phyloP scores from a whole-genome alignment of 2,797 vertebrate species.

The Denticeps clupeoides region DNA sequence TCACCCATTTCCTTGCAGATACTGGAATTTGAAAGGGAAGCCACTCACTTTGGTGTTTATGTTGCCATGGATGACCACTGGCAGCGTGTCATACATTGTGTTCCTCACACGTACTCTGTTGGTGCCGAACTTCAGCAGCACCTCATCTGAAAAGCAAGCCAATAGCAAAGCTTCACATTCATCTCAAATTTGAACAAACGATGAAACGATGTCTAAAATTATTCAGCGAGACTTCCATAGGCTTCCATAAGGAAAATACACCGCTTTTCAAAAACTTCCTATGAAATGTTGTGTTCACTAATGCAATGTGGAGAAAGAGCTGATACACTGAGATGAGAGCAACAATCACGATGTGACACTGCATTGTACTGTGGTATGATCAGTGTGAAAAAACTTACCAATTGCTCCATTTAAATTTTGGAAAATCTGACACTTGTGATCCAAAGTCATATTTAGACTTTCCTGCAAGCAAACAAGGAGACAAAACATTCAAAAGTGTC shows the following conservation, averaged over 20 bases:
- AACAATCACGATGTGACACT: too few relatives aligned
- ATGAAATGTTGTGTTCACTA: too few relatives aligned
- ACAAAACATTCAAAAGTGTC: too few relatives aligned
- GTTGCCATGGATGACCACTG: conserved; percentile 83
- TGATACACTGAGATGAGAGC: too few relatives aligned
- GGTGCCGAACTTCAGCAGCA: conserved; percentile 86
- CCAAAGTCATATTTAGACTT: conserved; percentile 83
- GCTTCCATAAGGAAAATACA: too few relatives aligned
- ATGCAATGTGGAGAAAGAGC: too few relatives aligned
- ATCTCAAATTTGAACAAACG: too few relatives aligned
- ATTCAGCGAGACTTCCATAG: too few relatives aligned
- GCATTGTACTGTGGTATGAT: too few relatives aligned
- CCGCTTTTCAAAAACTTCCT: too few relatives aligned
- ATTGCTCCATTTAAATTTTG: conserved; percentile 89
- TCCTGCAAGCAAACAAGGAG: conserved; percentile 50
- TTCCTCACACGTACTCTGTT: conserved; percentile 79
- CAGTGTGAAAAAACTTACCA: conserved; percentile 57
- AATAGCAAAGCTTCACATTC: too few relatives aligned
- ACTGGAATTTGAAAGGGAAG: background rate
- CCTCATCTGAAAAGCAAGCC: conserved; percentile 75
- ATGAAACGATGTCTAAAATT: too few relatives aligned
- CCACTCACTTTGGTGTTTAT: conserved; percentile 86
- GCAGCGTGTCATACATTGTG: conserved; percentile 77
- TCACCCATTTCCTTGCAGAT: background rate
- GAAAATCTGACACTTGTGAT: conserved; percentile 94